Base-by-base conservation (phyloP, 2,113 vertebrate species). In the Plecturocebus donacophilus region DNA sequence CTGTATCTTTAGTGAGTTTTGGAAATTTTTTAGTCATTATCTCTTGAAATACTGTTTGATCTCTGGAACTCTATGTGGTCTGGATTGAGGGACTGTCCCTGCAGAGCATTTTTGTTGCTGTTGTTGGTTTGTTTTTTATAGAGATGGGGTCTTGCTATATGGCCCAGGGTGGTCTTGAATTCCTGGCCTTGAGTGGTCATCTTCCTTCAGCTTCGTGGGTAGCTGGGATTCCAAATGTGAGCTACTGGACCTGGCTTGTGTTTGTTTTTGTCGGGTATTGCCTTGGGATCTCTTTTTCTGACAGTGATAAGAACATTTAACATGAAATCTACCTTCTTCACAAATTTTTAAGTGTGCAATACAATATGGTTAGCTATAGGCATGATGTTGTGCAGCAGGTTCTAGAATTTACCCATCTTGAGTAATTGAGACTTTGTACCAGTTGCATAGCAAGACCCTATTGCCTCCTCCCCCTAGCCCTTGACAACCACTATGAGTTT, bases 1-100 rank as follows among this genome's bases (percentile, higher is more conserved):
- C 40, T 95, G 61, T 70, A 49, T 85, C 23, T 95, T 93, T 56
- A 90, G 93, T 87, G 83, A 85, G 19, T 75, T 76, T 88, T 92
- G 83, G 52, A 38, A 64, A 6, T 19, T n/a, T 70, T 81, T 77
- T 20, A 73, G 16, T 70, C 6, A 27, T 54, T 86, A 30, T 82
- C 35, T 30, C 10, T 71, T 82, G 68, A 66, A 61, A 58, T 89
- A 35, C 58, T n/a, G 21, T 94, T 92, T 93, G 35, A 85, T 73
- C 8, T 94, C 47, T 75, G 42, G 25, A 64, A 40, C 70, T 79
- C 76, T 79, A 0, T 49, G n/a, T 92, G 38, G 32, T 86, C 8
- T 87, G 25, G n/a, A 10, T 76, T 81, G 49, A 90, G 89, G 91
- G 71, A 77, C 11, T 81, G 1, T 38, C 66, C 32, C 27, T 58